Evolutionary conservation across 2,797 vertebrate genomes (phyloP), one percentile per base, ranked within the genome.

Genomic region (Lithobates sylvaticus): DNA sequence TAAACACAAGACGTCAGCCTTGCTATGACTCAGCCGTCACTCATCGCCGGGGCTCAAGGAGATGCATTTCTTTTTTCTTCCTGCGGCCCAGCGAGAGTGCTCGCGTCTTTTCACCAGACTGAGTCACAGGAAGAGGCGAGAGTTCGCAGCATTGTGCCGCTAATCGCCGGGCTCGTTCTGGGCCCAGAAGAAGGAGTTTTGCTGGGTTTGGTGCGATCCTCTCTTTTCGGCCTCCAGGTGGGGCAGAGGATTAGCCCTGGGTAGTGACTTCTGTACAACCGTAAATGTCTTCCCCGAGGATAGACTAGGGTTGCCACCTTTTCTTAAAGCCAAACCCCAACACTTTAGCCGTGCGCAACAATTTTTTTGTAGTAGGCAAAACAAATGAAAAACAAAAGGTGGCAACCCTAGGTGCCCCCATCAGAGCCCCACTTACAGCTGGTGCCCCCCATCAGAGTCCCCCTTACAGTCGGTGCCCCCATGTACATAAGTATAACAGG

Each of bases 121-220:
- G 13, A 23, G 36, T 26, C 6, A 65, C 12, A 61, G 61, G 13
- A 78, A 78, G 21, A 42, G 26, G 58, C 15, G 12, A 39, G 16
- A 65, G 23, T 65, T 65, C 2, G 10, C 36, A 7, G 29, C 32
- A n/a, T 83, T 76, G 42, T 68, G 39, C 7, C 0, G 13, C 50
- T 84, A 78, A 78, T 84, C 47, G 75, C 29, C 27, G 18, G 29
- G 39, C 50, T 15, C 78, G 6, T 64, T 78, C 26, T 71, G 26
- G 70, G 76, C 72, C 47, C 67, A 32, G 1, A 26, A 78, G 47
- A 71, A 23, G 75, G 16, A 29, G 61, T 61, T 84, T 71, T 27
- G 74, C 44, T 70, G 67, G 29, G 21, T 26, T 70, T 77, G 74
- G 71, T 67, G 32, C 47, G 50, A 79, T 79, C 1, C 2, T 18